phyloP scores from a whole-genome alignment of 2,888 invertebrate genomes.

The Drosophila koepferae region DNA sequence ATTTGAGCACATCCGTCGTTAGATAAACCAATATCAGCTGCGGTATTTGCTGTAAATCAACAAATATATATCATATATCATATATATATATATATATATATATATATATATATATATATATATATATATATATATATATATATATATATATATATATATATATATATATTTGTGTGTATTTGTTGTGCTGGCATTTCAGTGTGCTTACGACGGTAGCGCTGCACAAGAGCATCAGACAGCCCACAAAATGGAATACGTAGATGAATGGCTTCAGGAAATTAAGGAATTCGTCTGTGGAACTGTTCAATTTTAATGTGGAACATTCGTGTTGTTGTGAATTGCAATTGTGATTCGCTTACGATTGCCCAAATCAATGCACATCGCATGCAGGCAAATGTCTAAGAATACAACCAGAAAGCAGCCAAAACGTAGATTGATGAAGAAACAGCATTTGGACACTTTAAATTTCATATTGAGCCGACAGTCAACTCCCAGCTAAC shows the following conservation, averaged over 20 bases:
- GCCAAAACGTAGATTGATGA: slow-evolving; percentile 15
- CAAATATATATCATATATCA: neutral
- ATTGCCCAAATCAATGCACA: slow-evolving; percentile 5
- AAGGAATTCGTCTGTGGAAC: neutral
- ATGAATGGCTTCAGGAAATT: neutral
- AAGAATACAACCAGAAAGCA: slow-evolving; percentile 34
- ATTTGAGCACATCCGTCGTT: neutral
- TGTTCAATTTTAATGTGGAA: slow-evolving; percentile 1
- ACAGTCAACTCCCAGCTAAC: slow-evolving; percentile 22
- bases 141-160: too few relatives aligned
- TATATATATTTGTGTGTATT: too few relatives aligned
- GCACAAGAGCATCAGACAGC: slow-evolving; percentile 16
- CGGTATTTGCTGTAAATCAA: slow-evolving; percentile 20
- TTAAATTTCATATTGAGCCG: slow-evolving; percentile 29
- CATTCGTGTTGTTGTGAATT: too few relatives aligned
- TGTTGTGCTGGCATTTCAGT: too few relatives aligned
- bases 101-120: too few relatives aligned
- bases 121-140: too few relatives aligned
- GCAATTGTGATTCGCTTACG: slow-evolving; percentile 11
- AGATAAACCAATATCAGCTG: slow-evolving; percentile 25
- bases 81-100: neutral
- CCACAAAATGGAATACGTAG: neutral
- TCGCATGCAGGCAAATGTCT: slow-evolving; percentile 25
- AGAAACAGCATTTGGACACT: slow-evolving; percentile 32
- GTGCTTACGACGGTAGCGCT: slow-evolving; percentile 25